These are phyloP conservation scores for Daphoenositta chrysoptera DNA, from an alignment of 2,113 vertebrate species.

Conservation along the genomic window DNA sequence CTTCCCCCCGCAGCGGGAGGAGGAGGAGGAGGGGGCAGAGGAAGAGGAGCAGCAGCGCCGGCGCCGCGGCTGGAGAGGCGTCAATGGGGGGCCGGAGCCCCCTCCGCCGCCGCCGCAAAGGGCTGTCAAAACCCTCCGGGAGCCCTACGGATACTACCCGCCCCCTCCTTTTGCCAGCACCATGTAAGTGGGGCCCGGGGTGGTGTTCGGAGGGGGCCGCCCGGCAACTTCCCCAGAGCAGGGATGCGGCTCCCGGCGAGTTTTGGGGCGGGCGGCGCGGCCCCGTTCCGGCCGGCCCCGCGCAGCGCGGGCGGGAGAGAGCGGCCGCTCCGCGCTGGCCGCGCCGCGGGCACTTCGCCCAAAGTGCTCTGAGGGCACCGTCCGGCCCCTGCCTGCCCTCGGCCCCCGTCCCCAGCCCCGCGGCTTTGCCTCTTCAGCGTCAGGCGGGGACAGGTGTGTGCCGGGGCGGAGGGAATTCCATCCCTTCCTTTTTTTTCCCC, in stretches of 20 bases:
- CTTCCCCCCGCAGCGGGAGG: conserved; percentile 65
- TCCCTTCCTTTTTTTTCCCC: too few species aligned
- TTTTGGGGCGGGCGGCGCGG: neutral
- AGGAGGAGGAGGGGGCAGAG: conserved; percentile 45
- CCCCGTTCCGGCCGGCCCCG: neutral
- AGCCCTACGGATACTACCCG: conserved; percentile 51
- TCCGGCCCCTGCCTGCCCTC: neutral
- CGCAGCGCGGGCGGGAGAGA: neutral
- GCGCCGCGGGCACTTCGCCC: neutral
- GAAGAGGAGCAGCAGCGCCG: conserved; percentile 62
- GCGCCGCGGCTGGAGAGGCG: conserved; percentile 72
- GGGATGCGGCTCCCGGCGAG: neutral
- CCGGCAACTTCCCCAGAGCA: neutral
- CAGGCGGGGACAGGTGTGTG: neutral
- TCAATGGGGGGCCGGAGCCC: conserved; percentile 73
- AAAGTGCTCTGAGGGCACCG: neutral
- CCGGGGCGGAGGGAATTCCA: fast-evolving
- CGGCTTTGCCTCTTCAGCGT: fast-evolving
- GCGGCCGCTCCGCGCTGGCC: neutral
- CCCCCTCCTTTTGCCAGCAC: conserved; percentile 44
- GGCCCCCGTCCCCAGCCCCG: neutral
- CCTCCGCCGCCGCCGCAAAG: neutral
- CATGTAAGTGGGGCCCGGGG: conserved; percentile 54
- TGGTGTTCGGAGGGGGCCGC: neutral
- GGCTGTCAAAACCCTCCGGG: conserved; percentile 52